Base-by-base conservation (phyloP, 35 echinoderm and acorn worm species). In the Apostichopus californicus region DNA sequence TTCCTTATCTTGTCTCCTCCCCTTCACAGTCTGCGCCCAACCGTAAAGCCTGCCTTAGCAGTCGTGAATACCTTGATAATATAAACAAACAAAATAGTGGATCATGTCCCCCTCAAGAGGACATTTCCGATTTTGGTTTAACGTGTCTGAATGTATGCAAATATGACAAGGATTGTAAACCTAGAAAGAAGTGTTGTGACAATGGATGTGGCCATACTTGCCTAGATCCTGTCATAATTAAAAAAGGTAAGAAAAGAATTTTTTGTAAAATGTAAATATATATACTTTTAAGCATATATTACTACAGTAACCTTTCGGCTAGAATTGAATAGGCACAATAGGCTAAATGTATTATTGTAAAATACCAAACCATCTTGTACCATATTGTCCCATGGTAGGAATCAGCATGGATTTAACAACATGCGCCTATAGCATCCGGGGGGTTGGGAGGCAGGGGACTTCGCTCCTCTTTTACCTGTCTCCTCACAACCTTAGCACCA, bases 131-230 rank as follows among this genome's bases (percentile, higher is more conserved):
- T 46, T 46, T 46, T 46, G 34, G 34, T 46, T 46, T 57, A 65
- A 18, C 54, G 5, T 91, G 75, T 55, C 22, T 78, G 34, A 0
- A 23, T 7, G 90, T 57, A 1, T 91, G 90, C 17, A 9, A 13
- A 17, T n/a, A 3, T n/a, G 90, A 78, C 53, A 14, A 57, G 1
- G 55, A 56, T 0, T 91, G 90, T 57, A 78, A 25, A n/a, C 0
- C 0, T 1, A 55, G 15, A 9, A 6, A 56, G 15, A 91, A 91
- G 53, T 91, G 90, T 78, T 91, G 90, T 59, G 54, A 55, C 5
- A 61, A 92, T 61, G 77, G 73, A 18, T 57, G 77, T 52, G 90
- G 77, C 18, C 55, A 80, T 92, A 92, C 90, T 79, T 92, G 90
- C 77, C 90, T 80, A 64, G 18, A 46, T 81, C 25, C 90, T 3